Evolutionary conservation across 2,113 vertebrate genomes (phyloP).

Genomic region (Ondatra zibethicus): DNA sequence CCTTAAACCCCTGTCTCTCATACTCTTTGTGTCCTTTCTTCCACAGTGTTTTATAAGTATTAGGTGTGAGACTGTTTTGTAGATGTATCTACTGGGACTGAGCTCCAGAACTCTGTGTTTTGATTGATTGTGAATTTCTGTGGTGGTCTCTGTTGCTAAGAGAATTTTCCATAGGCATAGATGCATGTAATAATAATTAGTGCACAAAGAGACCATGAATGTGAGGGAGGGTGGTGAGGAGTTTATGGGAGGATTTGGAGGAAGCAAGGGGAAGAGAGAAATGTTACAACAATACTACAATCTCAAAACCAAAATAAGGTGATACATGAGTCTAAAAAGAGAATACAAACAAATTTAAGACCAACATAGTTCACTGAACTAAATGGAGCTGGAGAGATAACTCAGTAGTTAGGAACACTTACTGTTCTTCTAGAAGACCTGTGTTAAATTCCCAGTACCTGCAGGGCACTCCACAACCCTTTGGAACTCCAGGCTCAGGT

Average conservation of each 20-base stretch:
- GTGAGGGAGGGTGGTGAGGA: background rate
- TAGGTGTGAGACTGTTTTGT: background rate
- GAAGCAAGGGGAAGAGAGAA: background rate
- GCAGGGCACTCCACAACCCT: background rate
- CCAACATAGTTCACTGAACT: conserved; percentile 12
- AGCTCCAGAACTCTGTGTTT: background rate
- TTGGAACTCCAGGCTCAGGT: background rate
- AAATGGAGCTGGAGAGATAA: background rate
- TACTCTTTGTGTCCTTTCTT: background rate
- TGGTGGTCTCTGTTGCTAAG: background rate
- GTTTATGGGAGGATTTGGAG: background rate
- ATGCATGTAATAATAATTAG: background rate
- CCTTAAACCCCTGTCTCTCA: background rate
- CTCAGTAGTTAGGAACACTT: too few relatives aligned
- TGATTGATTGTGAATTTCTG: background rate
- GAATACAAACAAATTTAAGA: conserved; percentile 2
- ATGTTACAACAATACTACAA: background rate
- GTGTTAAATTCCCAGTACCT: background rate
- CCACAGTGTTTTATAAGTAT: too few relatives aligned
- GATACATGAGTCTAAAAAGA: background rate
- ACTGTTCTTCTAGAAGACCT: background rate
- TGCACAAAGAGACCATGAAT: background rate
- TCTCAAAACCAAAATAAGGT: background rate
- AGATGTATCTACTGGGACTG: background rate
- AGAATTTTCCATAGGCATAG: background rate